Evolutionary conservation across 1,140 invertebrate genomes (phyloP).

Genomic region (Chironomus tepperi): DNA sequence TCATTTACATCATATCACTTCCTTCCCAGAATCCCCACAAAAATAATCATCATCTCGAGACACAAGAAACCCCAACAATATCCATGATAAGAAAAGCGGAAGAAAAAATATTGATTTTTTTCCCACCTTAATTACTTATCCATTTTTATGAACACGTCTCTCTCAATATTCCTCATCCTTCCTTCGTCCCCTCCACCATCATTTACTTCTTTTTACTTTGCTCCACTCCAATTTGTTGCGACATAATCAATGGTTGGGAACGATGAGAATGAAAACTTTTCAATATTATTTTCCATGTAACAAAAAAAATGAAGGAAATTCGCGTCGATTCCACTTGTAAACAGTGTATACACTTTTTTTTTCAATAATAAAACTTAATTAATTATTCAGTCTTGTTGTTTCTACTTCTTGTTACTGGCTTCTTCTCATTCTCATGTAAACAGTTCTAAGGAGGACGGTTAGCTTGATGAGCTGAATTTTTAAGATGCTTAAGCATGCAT

Average conservation of each 20-base stretch:
- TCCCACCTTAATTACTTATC: conserved; percentile 12
- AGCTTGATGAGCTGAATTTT: background rate
- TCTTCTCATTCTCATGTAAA: background rate
- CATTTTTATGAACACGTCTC: conserved; percentile 1
- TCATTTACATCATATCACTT: too few species aligned
- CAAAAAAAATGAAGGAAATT: background rate
- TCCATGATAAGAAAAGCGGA: background rate
- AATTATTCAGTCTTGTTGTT: conserved; percentile 21
- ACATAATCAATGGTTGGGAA: background rate
- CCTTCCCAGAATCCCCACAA: too few species aligned
- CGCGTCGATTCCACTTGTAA: background rate
- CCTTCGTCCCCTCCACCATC: too few species aligned
- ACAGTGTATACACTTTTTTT: background rate
- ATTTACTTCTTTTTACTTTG: background rate
- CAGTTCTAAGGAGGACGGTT: background rate
- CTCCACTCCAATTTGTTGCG: background rate
- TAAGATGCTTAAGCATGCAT: background rate
- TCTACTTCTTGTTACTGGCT: conserved; percentile 16
- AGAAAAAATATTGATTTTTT: conserved; percentile 14
- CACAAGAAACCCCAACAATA: too few species aligned
- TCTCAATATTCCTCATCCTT: background rate
- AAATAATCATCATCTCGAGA: too few species aligned
- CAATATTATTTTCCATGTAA: background rate
- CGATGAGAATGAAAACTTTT: background rate
- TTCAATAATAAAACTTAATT: conserved; percentile 22